A percentile compares a stretch with the other conserved stretches of the same genome.
Conservation (phyloP, 2,888 invertebrate genomes). For the Omphaloscelis lunosa region DNA sequence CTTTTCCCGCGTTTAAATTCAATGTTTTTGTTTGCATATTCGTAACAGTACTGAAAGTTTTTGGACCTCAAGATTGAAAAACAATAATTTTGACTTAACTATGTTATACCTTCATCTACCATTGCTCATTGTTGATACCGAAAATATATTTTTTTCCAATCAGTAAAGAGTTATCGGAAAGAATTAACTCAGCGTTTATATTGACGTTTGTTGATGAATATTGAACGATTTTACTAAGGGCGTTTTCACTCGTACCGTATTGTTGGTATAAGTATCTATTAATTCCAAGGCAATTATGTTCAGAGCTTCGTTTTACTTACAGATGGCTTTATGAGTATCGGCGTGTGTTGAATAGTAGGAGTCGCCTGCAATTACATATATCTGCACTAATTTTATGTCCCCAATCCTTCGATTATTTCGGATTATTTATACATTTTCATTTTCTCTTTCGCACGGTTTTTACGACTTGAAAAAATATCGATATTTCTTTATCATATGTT, state of each 20-base stretch:
- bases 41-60: background rate
- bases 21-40: background rate
- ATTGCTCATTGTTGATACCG: background rate
- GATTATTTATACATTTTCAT: background rate
- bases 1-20: background rate
- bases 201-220: conserved; percentile 77
- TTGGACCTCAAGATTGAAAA: background rate
- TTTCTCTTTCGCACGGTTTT: too few species aligned
- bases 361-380: conserved; percentile 79
- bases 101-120: background rate
- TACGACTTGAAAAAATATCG: background rate
- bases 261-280: conserved; percentile 79
- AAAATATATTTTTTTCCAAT: background rate
- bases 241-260: conserved; percentile 69
- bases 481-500: background rate
- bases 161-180: background rate
- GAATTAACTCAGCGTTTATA: conserved; percentile 58
- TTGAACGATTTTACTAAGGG: conserved; percentile 74
- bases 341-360: conserved; percentile 79
- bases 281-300: conserved; percentile 85
- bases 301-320: conserved; percentile 78
- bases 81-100: background rate
- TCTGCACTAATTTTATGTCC: conserved; percentile 77
- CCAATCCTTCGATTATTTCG: background rate
- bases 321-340: conserved; percentile 75